A percentile compares a stretch with the other conserved stretches of the same genome.
Conservation (phyloP, 1,140 invertebrate genomes). For the Dendroctonus ponderosae region DNA sequence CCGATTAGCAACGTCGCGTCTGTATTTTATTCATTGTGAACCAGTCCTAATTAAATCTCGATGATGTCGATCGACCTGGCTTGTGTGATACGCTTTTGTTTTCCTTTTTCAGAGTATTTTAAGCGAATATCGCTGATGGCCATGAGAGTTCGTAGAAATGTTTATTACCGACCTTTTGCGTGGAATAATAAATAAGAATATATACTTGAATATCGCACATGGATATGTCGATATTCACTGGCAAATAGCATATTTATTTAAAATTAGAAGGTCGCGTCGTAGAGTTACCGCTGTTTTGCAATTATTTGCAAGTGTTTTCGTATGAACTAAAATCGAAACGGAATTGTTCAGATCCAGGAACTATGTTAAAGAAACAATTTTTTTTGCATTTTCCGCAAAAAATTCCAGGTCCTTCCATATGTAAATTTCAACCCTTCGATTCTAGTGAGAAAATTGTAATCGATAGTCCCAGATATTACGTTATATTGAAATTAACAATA, state of each 20-base stretch:
- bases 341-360: too few species aligned
- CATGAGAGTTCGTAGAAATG: constrained; percentile 22
- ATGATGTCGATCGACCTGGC: constrained; percentile 9
- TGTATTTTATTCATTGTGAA: constrained; percentile 16
- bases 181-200: constrained; percentile 18
- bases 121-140: constrained; percentile 10
- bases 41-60: constrained; percentile 15
- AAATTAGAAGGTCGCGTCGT: constrained; percentile 5
- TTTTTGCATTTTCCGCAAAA: too few species aligned
- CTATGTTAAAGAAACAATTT: too few species aligned
- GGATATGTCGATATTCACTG: constrained; percentile 1
- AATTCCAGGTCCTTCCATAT: too few species aligned
- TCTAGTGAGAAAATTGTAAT: too few species aligned
- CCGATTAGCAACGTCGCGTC: too few species aligned
- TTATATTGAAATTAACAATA: too few species aligned
- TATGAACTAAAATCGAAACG: too few species aligned
- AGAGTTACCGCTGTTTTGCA: neutral
- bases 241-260: constrained; percentile 16
- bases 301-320: too few species aligned
- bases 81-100: constrained; percentile 15
- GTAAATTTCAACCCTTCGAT: too few species aligned
- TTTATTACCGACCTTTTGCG: constrained; percentile 18
- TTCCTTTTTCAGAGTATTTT: constrained; percentile 16
- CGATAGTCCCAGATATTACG: too few species aligned
- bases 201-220: constrained; percentile 3